A percentile compares a stretch with the other conserved stretches of the same genome.
These are phyloP conservation scores for Potorous gilbertii DNA, from an alignment of 2,797 vertebrate genomes.

Conservation along the genomic window DNA sequence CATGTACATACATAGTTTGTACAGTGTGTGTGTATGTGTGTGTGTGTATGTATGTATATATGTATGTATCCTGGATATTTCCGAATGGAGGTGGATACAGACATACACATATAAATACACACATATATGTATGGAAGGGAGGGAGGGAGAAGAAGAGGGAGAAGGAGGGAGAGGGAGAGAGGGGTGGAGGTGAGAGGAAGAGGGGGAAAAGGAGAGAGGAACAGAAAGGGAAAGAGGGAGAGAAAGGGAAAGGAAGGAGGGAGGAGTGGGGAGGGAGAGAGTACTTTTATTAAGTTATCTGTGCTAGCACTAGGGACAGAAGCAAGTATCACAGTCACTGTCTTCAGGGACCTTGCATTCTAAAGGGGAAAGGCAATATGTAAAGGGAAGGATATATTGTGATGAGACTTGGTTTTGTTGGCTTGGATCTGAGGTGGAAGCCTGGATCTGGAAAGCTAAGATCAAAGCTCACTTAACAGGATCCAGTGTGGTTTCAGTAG, in stretches of 20 bases:
- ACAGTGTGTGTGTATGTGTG: not conserved
- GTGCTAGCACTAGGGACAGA: not conserved
- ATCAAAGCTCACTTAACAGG: not conserved
- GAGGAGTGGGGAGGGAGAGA: not conserved
- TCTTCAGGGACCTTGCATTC: not conserved
- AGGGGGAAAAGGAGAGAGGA: not conserved
- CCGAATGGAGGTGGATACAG: not conserved
- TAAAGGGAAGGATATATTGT: not conserved
- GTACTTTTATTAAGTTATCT: not conserved
- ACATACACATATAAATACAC: too few relatives aligned
- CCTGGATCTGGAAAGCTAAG: not conserved
- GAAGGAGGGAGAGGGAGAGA: too few relatives aligned
- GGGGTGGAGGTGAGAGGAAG: not conserved
- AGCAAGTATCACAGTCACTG: not conserved
- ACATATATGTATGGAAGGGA: too few relatives aligned
- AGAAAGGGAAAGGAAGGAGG: not conserved
- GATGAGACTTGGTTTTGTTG: not conserved
- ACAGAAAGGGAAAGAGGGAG: not conserved
- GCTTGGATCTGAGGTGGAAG: not conserved
- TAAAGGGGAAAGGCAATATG: not conserved
- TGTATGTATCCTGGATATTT: not conserved
- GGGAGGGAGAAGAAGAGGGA: too few relatives aligned
- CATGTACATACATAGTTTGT: not conserved
- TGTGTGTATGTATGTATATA: too few relatives aligned
- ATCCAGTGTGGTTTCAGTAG: not conserved